Conservation (phyloP, 2,888 invertebrate genomes). For the Craniophora ligustri region DNA sequence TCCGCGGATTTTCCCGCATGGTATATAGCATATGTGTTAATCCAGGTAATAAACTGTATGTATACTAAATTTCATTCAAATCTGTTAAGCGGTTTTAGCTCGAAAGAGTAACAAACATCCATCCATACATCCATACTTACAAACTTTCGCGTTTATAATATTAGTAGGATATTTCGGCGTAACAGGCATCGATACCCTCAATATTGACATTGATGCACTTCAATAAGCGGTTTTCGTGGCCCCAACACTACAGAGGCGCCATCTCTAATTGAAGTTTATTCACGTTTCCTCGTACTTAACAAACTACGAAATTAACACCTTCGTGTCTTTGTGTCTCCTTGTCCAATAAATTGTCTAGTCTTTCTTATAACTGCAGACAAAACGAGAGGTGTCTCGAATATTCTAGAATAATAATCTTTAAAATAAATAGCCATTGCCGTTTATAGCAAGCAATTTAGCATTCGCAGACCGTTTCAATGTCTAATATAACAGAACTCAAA, state of each 20-base stretch:
- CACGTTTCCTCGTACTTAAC: conserved; percentile 68
- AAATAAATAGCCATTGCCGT: conserved; percentile 41
- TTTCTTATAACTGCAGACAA: conserved; percentile 36
- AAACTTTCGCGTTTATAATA: too few species aligned
- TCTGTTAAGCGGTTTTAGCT: neutral
- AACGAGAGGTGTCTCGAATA: conserved; percentile 23
- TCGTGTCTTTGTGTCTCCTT: conserved; percentile 59
- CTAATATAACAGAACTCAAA: neutral
- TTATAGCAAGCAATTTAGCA: conserved; percentile 2
- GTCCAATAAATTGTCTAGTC: conserved; percentile 55
- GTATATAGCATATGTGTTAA: too few species aligned
- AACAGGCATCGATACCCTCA: too few species aligned
- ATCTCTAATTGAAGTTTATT: conserved; percentile 84
- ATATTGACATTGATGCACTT: too few species aligned
- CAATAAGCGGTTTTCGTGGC: conserved; percentile 34
- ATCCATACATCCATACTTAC: too few species aligned
- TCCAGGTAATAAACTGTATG: too few species aligned
- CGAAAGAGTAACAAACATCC: too few species aligned
- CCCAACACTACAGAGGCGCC: conserved; percentile 63
- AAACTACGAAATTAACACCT: conserved; percentile 81
- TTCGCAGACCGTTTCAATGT: neutral
- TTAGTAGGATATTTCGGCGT: too few species aligned
- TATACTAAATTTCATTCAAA: too few species aligned
- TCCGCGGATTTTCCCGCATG: too few species aligned
- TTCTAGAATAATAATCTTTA: conserved; percentile 44